These are phyloP conservation scores for Nowickia ferox DNA, from an alignment of 2,888 invertebrate genomes.

Conservation along the genomic window DNA sequence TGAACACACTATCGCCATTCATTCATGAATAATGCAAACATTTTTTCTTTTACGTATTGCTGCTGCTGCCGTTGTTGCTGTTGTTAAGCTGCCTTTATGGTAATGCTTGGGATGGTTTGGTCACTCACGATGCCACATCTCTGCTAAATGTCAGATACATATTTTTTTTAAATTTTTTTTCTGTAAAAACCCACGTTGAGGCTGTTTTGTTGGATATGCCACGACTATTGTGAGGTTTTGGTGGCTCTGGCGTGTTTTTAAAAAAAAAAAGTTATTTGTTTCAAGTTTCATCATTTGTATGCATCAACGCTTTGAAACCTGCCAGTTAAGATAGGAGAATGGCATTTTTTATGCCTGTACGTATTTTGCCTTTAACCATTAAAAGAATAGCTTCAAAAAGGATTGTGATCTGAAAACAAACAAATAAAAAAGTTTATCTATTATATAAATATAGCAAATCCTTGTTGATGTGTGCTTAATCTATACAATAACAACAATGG, in stretches of 20 bases:
- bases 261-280: constrained; percentile 22
- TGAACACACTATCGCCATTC: constrained; percentile 60
- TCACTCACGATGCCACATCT: constrained; percentile 64
- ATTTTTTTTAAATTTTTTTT: constrained; percentile 11
- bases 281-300: constrained; percentile 61
- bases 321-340: constrained; percentile 15
- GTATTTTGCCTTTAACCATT: constrained; percentile 18
- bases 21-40: constrained; percentile 70
- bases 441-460: constrained; percentile 4
- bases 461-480: constrained; percentile 44
- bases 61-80: constrained; percentile 20
- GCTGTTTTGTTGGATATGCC: constrained; percentile 48
- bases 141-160: constrained; percentile 50
- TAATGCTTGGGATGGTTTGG: constrained; percentile 67
- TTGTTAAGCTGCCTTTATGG: constrained; percentile 64
- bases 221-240: constrained; percentile 39
- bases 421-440: constrained; percentile 31
- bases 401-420: constrained; percentile 39
- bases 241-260: constrained; percentile 32
- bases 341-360: constrained; percentile 36
- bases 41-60: constrained; percentile 27
- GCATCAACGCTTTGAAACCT: constrained; percentile 47
- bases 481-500: constrained; percentile 32
- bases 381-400: constrained; percentile 29
- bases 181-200: constrained; percentile 51